Evolutionary conservation across 2,888 invertebrate genomes (phyloP).

Genomic region (Neocrepidodera transversa): DNA sequence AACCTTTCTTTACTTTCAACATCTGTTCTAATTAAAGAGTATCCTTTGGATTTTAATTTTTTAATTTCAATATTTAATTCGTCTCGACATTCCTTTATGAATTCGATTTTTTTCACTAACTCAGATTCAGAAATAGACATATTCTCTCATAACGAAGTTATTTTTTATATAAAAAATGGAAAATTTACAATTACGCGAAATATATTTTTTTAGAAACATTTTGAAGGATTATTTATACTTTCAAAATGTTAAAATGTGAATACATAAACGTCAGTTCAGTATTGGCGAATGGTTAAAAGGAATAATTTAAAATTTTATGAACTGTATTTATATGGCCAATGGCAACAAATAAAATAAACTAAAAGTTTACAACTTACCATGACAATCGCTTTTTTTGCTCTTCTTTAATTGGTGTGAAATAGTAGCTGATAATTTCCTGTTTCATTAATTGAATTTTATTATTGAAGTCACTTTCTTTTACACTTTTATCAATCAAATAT

Average conservation of each 20-base stretch:
- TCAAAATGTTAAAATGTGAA: no score
- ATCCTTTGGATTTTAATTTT: slow-evolving; percentile 35
- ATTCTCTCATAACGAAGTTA: not conserved
- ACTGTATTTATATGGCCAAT: no score
- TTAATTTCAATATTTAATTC: slow-evolving; percentile 31
- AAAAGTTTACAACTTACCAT: slow-evolving; percentile 5
- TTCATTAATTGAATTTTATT: not conserved
- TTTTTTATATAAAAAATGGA: not conserved
- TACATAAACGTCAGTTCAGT: no score
- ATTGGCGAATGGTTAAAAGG: no score
- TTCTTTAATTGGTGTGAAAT: not conserved
- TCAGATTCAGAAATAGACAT: not conserved
- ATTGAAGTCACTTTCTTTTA: not conserved
- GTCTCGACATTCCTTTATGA: slow-evolving; percentile 31
- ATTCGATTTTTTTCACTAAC: slow-evolving; percentile 26
- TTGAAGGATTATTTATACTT: not conserved
- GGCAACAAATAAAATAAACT: no score
- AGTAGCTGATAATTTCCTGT: not conserved
- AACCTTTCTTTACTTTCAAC: slow-evolving; percentile 6
- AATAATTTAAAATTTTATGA: no score
- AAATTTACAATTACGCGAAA: not conserved
- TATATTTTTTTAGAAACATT: not conserved
- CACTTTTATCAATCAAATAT: no score
- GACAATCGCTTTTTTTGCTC: not conserved
- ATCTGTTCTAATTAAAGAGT: slow-evolving; percentile 21